Conservation (phyloP, 2,888 invertebrate species). For the Rhagium mordax region DNA sequence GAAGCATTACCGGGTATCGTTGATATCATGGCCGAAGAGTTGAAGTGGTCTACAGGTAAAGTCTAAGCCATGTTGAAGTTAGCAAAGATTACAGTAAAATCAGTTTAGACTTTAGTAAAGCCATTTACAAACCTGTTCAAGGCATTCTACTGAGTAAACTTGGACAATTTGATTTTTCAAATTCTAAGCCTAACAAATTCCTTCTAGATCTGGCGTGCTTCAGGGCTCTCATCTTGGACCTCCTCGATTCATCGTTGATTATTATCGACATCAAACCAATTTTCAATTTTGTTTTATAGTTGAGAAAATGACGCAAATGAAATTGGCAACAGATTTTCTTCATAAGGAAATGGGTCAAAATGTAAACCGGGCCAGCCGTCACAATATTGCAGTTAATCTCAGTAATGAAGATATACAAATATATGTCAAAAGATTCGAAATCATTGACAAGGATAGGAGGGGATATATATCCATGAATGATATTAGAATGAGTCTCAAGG, state of each 20-base stretch:
- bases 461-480: conserved; percentile 99
- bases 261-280: neutral
- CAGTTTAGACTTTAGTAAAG: too few relatives aligned
- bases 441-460: conserved; percentile 96
- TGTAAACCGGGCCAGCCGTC: conserved; percentile 89
- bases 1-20: conserved; percentile 94
- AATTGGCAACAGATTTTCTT: conserved; percentile 87
- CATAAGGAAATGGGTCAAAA: conserved; percentile 97
- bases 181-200: too few relatives aligned
- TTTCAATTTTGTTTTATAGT: too few relatives aligned
- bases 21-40: conserved; percentile 97
- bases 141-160: too few relatives aligned
- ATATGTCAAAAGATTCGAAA: conserved; percentile 95
- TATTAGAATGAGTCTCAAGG: conserved; percentile 95
- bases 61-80: too few relatives aligned
- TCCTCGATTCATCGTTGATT: too few relatives aligned
- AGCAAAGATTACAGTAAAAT: too few relatives aligned
- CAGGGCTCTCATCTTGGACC: too few relatives aligned
- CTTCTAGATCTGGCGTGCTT: too few relatives aligned
- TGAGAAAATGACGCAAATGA: conserved; percentile 82
- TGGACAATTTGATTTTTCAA: too few relatives aligned
- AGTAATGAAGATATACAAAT: conserved; percentile 94
- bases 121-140: too few relatives aligned
- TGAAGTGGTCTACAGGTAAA: conserved; percentile 82
- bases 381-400: conserved; percentile 92